These are phyloP conservation scores for Scaeva pyrastri DNA, from an alignment of 2,888 invertebrate genomes.

Conservation along the genomic window DNA sequence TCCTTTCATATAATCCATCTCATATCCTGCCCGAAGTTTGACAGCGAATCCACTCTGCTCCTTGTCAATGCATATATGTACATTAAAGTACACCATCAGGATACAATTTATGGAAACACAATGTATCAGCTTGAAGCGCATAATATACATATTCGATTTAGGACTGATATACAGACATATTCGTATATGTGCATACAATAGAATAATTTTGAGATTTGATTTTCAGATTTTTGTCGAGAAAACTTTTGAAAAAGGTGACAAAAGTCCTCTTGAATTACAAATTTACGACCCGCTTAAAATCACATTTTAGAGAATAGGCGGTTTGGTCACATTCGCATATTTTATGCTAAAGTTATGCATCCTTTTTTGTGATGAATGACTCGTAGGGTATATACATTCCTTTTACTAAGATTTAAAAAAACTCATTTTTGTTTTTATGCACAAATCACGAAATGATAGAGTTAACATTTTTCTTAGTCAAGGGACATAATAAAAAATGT, in stretches of 20 bases:
- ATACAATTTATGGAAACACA: conserved; percentile 55
- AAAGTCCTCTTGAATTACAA: conserved; percentile 71
- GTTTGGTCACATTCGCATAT: conserved; percentile 8
- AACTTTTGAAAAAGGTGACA: conserved; percentile 46
- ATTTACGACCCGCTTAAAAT: conserved; percentile 60
- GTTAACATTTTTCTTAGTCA: conserved; percentile 9
- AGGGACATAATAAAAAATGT: conserved; percentile 29
- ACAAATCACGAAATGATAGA: conserved; percentile 67
- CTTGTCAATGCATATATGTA: conserved; percentile 54
- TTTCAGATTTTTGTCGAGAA: conserved; percentile 58
- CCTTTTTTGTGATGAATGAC: conserved; percentile 13
- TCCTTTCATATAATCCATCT: conserved; percentile 22
- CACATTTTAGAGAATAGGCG: conserved; percentile 13
- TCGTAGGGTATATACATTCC: neutral
- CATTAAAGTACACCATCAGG: neutral
- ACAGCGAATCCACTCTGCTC: conserved; percentile 56
- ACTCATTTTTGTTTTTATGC: conserved; percentile 6
- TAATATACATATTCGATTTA: conserved; percentile 45
- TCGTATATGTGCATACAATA: conserved; percentile 2
- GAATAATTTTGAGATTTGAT: conserved; percentile 58
- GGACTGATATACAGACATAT: neutral
- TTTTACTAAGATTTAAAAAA: conserved; percentile 5
- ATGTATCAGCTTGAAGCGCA: conserved; percentile 42
- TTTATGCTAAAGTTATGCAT: conserved; percentile 47
- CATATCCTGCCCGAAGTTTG: conserved; percentile 33